Base-by-base conservation (phyloP, 2,888 invertebrate species). In the Macaria liturata region DNA sequence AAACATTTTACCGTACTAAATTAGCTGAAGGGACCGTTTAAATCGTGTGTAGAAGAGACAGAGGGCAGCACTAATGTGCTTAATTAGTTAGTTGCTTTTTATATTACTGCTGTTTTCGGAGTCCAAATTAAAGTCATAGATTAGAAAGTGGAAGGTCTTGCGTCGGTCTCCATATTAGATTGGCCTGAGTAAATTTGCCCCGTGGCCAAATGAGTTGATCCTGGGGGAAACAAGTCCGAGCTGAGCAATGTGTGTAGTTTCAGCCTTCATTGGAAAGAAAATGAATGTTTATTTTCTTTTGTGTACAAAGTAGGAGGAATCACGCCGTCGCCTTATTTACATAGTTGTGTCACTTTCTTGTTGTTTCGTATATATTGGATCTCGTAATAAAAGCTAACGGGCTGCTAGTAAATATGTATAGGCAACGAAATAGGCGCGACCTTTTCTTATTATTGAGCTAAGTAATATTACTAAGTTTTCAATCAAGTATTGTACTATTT, bases 111-210 rank as follows among this genome's bases (percentile, higher is more conserved):
- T 53, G 67, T 66, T 73, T 69, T 66, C 66, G 67, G 70, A 51
- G 73, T 66, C 75, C 65, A 76, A 82, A 83, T 82, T 81, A 82
- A 82, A 82, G 75, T 71, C 70, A 76, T 82, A 83, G 76, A 81
- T 83, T 82, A 82, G 76, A 75, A 71, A 72, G 74, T 74, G 74
- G 70, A 67, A 68, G 72, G 78, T 78, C 72, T 77, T 71, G 74
- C 77, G 70, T 74, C 76, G 69, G 71, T 68, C 62, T 54, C 74
- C 68, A 75, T 75, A 84, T 84, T 83, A 86, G 81, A 86, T 86
- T 86, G 85, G 80, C 75, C 75, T 76, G 82, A 82, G 86, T 85
- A 87, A 86, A 88, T 85, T 86, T 83, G 75, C 80, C 78, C 80
- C 74, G 76, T 80, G 84, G 80, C 83, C 81, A 82, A 87, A 87